Evolutionary conservation across 2,888 invertebrate species (phyloP), one percentile per base, ranked within the genome.

Genomic region (Ophion costatus): DNA sequence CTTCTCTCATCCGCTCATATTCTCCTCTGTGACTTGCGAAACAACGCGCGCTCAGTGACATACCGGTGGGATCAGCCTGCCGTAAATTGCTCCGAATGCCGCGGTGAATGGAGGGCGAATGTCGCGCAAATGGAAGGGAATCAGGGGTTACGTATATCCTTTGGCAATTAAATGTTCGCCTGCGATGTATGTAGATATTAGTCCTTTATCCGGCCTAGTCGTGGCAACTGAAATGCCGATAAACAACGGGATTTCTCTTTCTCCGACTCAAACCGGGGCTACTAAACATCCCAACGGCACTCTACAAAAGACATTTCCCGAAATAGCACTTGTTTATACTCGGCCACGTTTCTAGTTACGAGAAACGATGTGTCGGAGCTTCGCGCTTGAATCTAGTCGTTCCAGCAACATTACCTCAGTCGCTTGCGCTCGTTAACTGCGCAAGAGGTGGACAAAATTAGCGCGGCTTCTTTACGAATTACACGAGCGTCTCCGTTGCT

Each of bases 41-140:
- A 93, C 93, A 93, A 93, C 93, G 93, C 90, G n/a, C 38, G 93
- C 91, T 93, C 93, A 93, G 93, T 93, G 93, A 93, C 92, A 92
- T 92, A 91, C 91, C 91, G 92, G 90, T 89, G 92, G 90, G 93
- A 92, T 91, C 91, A 90, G 90, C 89, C 89, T 87, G 90, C 89
- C 90, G 92, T 93, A 91, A 93, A 93, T 93, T 93, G 91, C 88
- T 88, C 89, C 51, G 76, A 66, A 78, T 66, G 57, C 69, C 73
- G 24, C n/a, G 33, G 64, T 45, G 82, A 76, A 63, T 87, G 83
- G 74, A 66, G 80, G 71, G 69, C 85, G 77, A 77, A 83, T 80
- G 83, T 85, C 85, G 83, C 83, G 81, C 82, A 70, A 86, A 84
- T 81, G 79, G 82, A 78, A 73, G 77, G 78, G 76, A 79, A 80